A percentile compares a stretch with the other conserved stretches of the same genome.
Conservation (phyloP, 2,888 invertebrate species). For the Imbricaverruca yamaguchii region DNA sequence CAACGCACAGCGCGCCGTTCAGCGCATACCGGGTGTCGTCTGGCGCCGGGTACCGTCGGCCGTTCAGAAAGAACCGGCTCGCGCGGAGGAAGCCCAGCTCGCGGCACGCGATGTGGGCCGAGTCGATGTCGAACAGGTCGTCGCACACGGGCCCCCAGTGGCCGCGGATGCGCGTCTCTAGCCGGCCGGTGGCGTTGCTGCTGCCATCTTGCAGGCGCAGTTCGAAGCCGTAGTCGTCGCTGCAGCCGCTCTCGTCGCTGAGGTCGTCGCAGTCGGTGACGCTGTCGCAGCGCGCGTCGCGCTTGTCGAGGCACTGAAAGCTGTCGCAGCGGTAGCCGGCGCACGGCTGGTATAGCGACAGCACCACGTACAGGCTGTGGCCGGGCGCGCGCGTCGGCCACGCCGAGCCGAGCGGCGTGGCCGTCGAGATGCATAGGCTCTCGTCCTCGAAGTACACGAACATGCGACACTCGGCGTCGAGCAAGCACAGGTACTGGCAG, state of each 20-base stretch:
- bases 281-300: constrained; percentile 11
- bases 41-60: background rate
- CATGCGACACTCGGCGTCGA: constrained; percentile 7
- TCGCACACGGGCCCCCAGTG: constrained; percentile 19
- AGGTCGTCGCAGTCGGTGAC: constrained; percentile 20
- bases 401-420: constrained; percentile 11
- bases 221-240: constrained; percentile 11
- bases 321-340: constrained; percentile 6
- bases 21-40: background rate
- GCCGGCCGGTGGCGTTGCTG: background rate
- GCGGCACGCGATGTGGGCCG: constrained; percentile 12
- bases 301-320: constrained; percentile 18
- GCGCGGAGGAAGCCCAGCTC: constrained; percentile 14
- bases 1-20: background rate
- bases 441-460: constrained; percentile 21
- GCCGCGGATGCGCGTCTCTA: constrained; percentile 19
- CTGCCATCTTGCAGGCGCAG: background rate
- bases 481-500: constrained; percentile 19
- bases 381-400: constrained; percentile 12
- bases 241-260: constrained; percentile 11
- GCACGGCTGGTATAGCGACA: background rate
- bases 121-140: constrained; percentile 21
- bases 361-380: constrained; percentile 15
- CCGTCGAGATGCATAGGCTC: constrained; percentile 11
- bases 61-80: background rate